Conservation (phyloP, 2,797 vertebrate genomes). For the Lithobates pipiens region DNA sequence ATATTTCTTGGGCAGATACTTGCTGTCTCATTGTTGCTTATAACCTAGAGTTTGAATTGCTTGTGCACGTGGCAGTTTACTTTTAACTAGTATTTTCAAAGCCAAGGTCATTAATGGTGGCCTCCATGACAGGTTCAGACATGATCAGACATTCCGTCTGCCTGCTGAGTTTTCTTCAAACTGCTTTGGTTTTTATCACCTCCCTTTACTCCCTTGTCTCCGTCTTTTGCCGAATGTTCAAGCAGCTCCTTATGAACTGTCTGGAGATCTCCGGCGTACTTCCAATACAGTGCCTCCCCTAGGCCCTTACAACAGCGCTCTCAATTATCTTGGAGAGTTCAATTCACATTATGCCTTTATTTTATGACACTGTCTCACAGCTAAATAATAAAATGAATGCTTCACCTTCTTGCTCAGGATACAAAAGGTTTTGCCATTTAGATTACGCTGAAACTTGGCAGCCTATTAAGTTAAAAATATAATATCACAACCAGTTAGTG, state of each 20-base stretch:
- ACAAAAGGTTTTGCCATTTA: constrained; percentile 15
- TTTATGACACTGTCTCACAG: constrained; percentile 18
- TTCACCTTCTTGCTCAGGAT: constrained; percentile 4
- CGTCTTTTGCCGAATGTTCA: background rate
- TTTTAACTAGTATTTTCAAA: no score
- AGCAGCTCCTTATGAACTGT: constrained; percentile 8
- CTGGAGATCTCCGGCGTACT: constrained; percentile 6
- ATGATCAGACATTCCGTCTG: background rate
- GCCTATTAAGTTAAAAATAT: background rate
- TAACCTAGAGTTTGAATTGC: no score
- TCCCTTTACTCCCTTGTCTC: constrained; percentile 1
- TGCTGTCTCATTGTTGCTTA: no score
- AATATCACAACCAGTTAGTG: no score
- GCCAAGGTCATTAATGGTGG: no score
- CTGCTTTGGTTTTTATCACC: constrained; percentile 39
- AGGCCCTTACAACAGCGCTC: constrained; percentile 15
- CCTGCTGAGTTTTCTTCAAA: background rate
- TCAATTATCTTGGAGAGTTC: constrained; percentile 36
- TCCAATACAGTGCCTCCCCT: constrained; percentile 4
- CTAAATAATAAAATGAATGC: constrained; percentile 1
- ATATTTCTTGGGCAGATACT: no score
- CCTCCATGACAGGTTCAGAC: no score
- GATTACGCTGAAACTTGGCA: constrained; percentile 2
- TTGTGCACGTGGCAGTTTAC: no score
- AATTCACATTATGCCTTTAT: constrained; percentile 8